phyloP scores from a whole-genome alignment of 2,113 vertebrate species.

The Telmatochromis sp. region DNA sequence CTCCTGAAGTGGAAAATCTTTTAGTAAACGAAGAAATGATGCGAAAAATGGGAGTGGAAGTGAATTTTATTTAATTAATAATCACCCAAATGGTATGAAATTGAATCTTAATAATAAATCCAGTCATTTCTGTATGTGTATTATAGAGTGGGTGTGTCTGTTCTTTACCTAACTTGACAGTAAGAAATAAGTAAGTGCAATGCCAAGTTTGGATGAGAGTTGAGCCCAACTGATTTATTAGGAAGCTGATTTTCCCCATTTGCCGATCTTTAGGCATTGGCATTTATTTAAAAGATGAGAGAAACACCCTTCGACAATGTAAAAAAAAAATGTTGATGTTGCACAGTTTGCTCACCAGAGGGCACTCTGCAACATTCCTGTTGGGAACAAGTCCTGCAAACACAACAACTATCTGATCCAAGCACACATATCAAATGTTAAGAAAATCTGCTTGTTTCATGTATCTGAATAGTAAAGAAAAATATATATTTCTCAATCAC shows the following conservation, averaged over 20 bases:
- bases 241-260: neutral
- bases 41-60: neutral
- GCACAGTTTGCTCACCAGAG: neutral
- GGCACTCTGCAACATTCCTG: neutral
- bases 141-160: neutral
- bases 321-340: neutral
- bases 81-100: neutral
- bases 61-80: neutral
- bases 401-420: neutral
- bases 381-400: neutral
- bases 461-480: neutral
- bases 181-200: neutral
- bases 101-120: neutral
- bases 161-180: neutral
- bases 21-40: neutral
- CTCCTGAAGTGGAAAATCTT: constrained; percentile 2
- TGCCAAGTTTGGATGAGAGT: neutral
- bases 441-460: neutral
- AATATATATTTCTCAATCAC: neutral
- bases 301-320: neutral
- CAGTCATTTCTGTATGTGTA: neutral
- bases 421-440: neutral
- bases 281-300: neutral
- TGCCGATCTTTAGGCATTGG: neutral
- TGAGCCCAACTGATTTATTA: neutral